Conservation (phyloP, 2,113 vertebrate species). For the Alexandromys fortis region DNA sequence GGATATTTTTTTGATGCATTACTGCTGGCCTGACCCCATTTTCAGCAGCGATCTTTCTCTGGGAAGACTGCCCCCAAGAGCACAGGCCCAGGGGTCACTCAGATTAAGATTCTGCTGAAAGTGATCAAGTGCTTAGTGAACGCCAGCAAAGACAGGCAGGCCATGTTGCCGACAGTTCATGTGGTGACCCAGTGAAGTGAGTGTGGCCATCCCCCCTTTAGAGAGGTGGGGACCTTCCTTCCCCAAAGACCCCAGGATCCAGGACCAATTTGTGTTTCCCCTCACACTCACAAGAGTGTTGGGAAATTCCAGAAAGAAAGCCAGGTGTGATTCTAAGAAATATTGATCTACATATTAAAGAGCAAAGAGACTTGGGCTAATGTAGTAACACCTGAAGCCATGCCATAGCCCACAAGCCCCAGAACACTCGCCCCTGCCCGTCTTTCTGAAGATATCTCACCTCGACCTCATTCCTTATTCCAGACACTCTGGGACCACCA, state of each 20-base stretch:
- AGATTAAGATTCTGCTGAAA: constrained; percentile 49
- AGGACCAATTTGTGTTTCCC: background rate
- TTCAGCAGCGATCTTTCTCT: constrained; percentile 47
- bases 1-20: background rate
- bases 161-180: background rate
- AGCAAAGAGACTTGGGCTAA: background rate
- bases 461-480: background rate
- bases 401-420: background rate
- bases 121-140: constrained; percentile 11
- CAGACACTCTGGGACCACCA: background rate
- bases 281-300: background rate
- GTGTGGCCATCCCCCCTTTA: background rate
- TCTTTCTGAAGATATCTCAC: background rate
- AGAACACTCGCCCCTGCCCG: background rate
- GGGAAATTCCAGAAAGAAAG: constrained; percentile 12
- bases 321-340: background rate
- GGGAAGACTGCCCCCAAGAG: constrained; percentile 22
- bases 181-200: rapidly evolving
- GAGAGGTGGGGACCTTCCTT: background rate
- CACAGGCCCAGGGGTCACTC: constrained; percentile 1
- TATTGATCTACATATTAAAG: background rate
- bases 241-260: background rate
- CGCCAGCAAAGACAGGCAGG: background rate
- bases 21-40: constrained; percentile 55
- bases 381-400: background rate